These are phyloP conservation scores for Drosophila prosaltans DNA, from an alignment of 1,140 invertebrate genomes.

Conservation along the genomic window DNA sequence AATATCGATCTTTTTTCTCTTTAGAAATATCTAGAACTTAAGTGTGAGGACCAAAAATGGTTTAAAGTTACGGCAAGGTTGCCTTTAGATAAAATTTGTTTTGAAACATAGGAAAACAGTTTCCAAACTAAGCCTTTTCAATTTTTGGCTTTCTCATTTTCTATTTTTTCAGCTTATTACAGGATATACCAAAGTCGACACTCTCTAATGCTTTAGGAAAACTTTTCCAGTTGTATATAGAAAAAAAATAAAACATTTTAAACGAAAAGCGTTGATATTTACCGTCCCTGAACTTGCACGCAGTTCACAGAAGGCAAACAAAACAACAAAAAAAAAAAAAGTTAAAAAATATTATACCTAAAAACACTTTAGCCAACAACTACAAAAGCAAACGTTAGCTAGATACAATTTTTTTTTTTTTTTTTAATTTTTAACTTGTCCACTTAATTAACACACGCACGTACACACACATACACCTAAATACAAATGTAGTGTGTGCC, in stretches of 20 bases:
- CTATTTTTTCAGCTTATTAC: neutral
- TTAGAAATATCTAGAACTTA: no score
- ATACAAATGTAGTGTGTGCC: constrained; percentile 43
- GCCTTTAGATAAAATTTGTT: no score
- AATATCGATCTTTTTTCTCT: no score
- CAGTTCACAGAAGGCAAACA: constrained; percentile 40
- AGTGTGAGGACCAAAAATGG: no score
- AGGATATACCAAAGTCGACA: neutral
- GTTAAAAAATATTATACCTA: constrained; percentile 17
- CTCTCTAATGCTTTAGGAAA: neutral
- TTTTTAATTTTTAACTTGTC: constrained; percentile 32
- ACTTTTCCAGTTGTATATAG: constrained; percentile 23
- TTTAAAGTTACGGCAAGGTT: no score
- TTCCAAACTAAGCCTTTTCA: no score
- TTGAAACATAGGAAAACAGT: no score
- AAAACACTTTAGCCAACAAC: constrained; percentile 19
- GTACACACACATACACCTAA: constrained; percentile 8
- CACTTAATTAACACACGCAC: constrained; percentile 40
- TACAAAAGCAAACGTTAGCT: constrained; percentile 25
- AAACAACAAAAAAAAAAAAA: constrained; percentile 42
- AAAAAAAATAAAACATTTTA: constrained; percentile 16
- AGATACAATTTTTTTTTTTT: constrained; percentile 33
- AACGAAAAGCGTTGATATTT: constrained; percentile 29
- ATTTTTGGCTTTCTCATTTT: no score
- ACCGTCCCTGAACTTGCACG: constrained; percentile 68